Base-by-base conservation (phyloP, 1,140 invertebrate genomes). In the Teleopsis dalmanni region DNA sequence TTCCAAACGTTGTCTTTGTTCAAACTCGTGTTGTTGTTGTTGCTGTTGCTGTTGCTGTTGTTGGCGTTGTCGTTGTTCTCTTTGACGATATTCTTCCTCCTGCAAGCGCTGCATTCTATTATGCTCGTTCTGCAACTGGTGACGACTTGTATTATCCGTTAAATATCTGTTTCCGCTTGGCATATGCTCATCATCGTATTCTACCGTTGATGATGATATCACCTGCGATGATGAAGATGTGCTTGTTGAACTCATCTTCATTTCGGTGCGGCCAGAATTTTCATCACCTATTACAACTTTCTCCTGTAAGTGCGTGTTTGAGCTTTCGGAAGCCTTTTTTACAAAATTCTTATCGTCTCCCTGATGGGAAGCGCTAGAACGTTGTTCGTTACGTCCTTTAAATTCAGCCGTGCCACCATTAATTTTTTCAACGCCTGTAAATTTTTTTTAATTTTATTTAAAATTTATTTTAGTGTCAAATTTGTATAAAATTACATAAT, bases 261-360 rank as follows among this genome's bases (percentile, higher is more conserved):
- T 63, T 49, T 71, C 68, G 40, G 56, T 65, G 21, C 65, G 63
- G 18, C 65, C 65, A 38, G 70, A 75, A 11, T 66, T 73, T 47
- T 79, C 67, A 49, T 71, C 68, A 1, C 68, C 74, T 31, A 75
- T 75, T 18, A 75, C 69, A n/a, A 79, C 75, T 57, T 80, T 75
- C 60, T 83, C 80, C 49, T 75, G 73, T 6, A 80, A 72, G 18
- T 78, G 73, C 10, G 77, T 78, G 52, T 75, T 76, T 4, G 78
- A 76, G 48, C 72, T 69, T 36, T 73, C 73, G 42, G 78, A 76
- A 22, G 77, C 73, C 23, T 77, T 71, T 58, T 76, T 77, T n/a
- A 76, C 69, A 52, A 75, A 82, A 57, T 76, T 79, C 58, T 77
- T 76, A 44, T 79, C 79, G 44, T 82, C 79, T 29, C 79, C 78